A percentile compares a stretch with the other conserved stretches of the same genome.
Conservation (phyloP, 1,140 invertebrate species). For the Heliothis virescens region DNA sequence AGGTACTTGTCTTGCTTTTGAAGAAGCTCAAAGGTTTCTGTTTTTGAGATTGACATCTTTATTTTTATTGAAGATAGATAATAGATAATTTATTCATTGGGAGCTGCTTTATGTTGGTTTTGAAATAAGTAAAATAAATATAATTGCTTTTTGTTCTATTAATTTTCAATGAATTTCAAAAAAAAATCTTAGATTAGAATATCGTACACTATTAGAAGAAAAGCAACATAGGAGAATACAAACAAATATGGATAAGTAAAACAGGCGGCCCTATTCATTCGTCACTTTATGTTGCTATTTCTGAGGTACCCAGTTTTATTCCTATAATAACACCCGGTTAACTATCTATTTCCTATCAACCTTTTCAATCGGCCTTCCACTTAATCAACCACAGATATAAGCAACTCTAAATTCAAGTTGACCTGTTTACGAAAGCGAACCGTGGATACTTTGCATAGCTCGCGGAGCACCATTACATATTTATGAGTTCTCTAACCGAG, state of each 20-base stretch:
- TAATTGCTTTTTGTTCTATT: too few relatives aligned
- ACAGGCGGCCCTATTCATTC: too few relatives aligned
- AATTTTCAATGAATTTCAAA: too few relatives aligned
- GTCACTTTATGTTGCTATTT: too few relatives aligned
- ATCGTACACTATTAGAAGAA: too few relatives aligned
- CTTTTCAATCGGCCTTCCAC: slow-evolving; percentile 4
- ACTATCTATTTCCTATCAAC: slow-evolving; percentile 42
- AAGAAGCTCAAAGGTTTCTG: not conserved
- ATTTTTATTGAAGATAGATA: not conserved
- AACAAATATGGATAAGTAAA: too few relatives aligned
- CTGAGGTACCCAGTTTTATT: too few relatives aligned
- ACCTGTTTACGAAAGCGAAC: slow-evolving; percentile 66
- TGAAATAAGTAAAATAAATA: too few relatives aligned
- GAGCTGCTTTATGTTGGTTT: not conserved
- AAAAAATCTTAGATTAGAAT: too few relatives aligned
- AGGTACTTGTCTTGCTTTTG: not conserved
- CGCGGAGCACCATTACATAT: slow-evolving; percentile 80
- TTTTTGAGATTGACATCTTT: not conserved
- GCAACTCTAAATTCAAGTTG: slow-evolving; percentile 69
- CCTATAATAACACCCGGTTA: not conserved
- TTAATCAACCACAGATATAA: slow-evolving; percentile 26
- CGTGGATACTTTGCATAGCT: slow-evolving; percentile 72
- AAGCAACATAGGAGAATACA: too few relatives aligned
- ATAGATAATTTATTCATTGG: not conserved
- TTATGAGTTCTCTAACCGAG: slow-evolving; percentile 79